Evolutionary conservation across 1,140 invertebrate species (phyloP).

Genomic region (Lepidurus apus): DNA sequence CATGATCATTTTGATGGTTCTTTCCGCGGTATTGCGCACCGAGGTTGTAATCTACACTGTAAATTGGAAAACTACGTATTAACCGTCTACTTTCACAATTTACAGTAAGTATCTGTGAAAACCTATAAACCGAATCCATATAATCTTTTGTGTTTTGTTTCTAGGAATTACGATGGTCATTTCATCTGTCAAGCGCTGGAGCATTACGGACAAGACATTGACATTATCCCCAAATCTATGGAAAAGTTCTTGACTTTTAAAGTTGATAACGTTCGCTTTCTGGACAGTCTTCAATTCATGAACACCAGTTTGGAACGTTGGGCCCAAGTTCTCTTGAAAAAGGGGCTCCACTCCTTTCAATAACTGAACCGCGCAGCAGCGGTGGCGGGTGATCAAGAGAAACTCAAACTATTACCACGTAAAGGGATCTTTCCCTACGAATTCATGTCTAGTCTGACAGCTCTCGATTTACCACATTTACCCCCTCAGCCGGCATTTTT

Average conservation of each 20-base stretch:
- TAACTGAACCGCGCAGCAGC: background rate
- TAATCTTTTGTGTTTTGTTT: background rate
- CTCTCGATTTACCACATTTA: too few species aligned
- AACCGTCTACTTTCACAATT: background rate
- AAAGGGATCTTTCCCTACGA: background rate
- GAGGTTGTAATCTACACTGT: background rate
- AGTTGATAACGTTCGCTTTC: too few species aligned
- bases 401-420: background rate
- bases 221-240: background rate
- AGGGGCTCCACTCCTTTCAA: background rate
- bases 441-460: background rate
- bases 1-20: background rate
- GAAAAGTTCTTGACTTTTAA: too few species aligned
- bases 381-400: background rate
- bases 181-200: background rate
- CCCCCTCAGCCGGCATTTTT: too few species aligned
- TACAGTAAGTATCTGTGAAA: background rate
- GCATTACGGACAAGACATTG: background rate
- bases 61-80: background rate
- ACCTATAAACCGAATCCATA: background rate
- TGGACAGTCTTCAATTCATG: too few species aligned
- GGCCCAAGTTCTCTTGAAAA: too few species aligned
- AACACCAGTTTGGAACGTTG: too few species aligned
- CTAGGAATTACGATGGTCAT: background rate
- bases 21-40: background rate